These are phyloP conservation scores for Labrus mixtus DNA, from an alignment of 2,113 vertebrate genomes.

Conservation along the genomic window DNA sequence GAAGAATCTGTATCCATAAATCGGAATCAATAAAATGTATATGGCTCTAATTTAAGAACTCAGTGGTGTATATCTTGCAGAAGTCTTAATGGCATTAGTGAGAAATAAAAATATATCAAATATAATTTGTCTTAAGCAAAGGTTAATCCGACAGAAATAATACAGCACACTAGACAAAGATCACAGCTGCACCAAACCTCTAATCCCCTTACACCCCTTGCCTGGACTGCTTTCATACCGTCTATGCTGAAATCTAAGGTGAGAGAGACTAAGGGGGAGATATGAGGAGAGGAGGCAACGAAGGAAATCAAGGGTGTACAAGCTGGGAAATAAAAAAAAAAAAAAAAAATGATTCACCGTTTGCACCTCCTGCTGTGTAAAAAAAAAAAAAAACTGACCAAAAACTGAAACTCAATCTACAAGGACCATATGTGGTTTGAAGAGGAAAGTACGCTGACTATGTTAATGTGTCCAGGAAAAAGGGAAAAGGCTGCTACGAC, in stretches of 20 bases:
- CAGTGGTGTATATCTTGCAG: too few species aligned
- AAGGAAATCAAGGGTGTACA: background rate
- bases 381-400: background rate
- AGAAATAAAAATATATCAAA: too few species aligned
- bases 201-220: too few species aligned
- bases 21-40: too few species aligned
- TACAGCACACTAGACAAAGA: too few species aligned
- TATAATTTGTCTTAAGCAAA: too few species aligned
- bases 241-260: background rate
- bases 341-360: background rate
- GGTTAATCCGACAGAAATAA: too few species aligned
- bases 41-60: too few species aligned
- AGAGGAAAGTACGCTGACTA: slow-evolving; percentile 9
- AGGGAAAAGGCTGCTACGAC: slow-evolving; percentile 16
- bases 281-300: background rate
- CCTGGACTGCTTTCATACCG: background rate
- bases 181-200: too few species aligned
- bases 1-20: too few species aligned
- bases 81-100: too few species aligned
- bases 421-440: slow-evolving; percentile 39
- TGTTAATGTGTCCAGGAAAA: slow-evolving; percentile 46
- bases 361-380: background rate
- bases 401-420: slow-evolving; percentile 41
- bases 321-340: background rate
- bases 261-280: background rate